Evolutionary conservation across 2,888 invertebrate species (phyloP).

Genomic region (Cybosia mesomella): DNA sequence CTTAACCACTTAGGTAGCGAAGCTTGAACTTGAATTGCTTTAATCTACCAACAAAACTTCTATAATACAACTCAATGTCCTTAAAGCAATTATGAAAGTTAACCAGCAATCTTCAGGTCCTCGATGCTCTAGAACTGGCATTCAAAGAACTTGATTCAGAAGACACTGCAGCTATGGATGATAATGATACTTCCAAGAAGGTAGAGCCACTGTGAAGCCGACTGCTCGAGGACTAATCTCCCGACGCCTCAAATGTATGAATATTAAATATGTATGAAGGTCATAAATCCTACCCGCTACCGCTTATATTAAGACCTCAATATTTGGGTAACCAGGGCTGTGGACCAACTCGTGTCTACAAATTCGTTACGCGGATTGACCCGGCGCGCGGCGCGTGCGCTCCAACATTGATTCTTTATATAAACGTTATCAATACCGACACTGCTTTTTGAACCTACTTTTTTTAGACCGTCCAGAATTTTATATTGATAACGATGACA

Average conservation of each 20-base stretch:
- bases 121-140: conserved; percentile 89
- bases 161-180: conserved; percentile 81
- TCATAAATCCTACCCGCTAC: conserved; percentile 14
- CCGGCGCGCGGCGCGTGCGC: conserved; percentile 68
- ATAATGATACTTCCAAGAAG: conserved; percentile 63
- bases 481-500: neutral
- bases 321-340: conserved; percentile 59
- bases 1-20: too few species aligned
- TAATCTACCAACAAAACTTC: too few species aligned
- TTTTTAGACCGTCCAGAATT: neutral
- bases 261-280: neutral
- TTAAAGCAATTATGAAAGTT: conserved; percentile 8
- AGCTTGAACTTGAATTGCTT: too few species aligned
- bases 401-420: conserved; percentile 34
- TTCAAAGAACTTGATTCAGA: conserved; percentile 88
- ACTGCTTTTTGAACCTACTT: neutral
- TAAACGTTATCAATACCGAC: neutral
- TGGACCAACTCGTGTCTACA: conserved; percentile 67
- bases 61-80: too few species aligned
- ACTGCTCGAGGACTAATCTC: too few species aligned
- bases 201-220: too few species aligned
- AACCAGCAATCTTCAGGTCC: conserved; percentile 77
- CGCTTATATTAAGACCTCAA: conserved; percentile 27
- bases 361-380: conserved; percentile 76
- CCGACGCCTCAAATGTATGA: neutral